Evolutionary conservation across 1,140 invertebrate genomes (phyloP).

Genomic region (Ectropis grisescens): DNA sequence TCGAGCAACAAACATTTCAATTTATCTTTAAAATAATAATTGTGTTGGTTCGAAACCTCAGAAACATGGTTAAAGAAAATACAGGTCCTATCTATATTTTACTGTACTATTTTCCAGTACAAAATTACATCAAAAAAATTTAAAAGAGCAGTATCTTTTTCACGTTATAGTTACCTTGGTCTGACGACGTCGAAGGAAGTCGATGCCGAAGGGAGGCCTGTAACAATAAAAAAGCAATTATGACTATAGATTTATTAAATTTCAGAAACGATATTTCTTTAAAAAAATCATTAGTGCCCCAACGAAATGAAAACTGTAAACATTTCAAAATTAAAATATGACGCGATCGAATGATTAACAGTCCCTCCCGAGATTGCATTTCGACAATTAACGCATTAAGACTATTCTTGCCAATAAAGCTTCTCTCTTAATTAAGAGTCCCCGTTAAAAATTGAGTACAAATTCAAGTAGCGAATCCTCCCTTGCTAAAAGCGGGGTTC

Average conservation of each 20-base stretch:
- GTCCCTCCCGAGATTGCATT: slow-evolving; percentile 61
- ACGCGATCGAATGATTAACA: slow-evolving; percentile 57
- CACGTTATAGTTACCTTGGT: slow-evolving; percentile 65
- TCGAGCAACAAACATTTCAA: no score
- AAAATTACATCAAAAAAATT: no score
- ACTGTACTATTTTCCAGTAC: no score
- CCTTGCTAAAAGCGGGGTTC: slow-evolving; percentile 28
- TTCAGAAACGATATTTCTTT: no score
- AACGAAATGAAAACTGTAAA: slow-evolving; percentile 13
- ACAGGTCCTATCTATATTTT: no score
- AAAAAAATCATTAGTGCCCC: no score
- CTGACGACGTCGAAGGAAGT: slow-evolving; percentile 52
- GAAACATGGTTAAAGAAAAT: no score
- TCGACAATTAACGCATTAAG: slow-evolving; percentile 69
- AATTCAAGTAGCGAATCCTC: slow-evolving; percentile 63
- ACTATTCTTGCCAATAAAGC: slow-evolving; percentile 57
- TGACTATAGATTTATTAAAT: no score
- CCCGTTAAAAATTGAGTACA: slow-evolving; percentile 70
- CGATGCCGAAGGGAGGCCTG: slow-evolving; percentile 61
- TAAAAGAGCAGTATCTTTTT: no score
- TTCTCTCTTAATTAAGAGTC: slow-evolving; percentile 64
- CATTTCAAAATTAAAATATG: slow-evolving; percentile 49
- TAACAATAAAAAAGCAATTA: slow-evolving; percentile 44
- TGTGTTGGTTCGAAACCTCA: no score
- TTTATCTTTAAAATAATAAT: no score